Percentiles rank a stretch among this genome's conserved stretches.
phyloP scores from a whole-genome alignment of 2,888 invertebrate species.

The Panzeria rudis region DNA sequence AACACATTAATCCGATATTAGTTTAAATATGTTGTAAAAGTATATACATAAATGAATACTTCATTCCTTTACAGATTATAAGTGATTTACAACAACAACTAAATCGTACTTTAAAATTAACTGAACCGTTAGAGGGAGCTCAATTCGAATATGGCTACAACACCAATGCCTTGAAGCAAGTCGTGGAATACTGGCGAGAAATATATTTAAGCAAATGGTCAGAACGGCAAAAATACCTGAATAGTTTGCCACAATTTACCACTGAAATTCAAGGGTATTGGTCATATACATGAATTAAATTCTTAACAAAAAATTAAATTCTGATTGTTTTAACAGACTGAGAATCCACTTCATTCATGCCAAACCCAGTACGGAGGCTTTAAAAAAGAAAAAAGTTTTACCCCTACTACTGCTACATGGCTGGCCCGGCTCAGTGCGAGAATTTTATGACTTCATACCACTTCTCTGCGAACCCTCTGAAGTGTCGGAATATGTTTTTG shows the following conservation, averaged over 20 bases:
- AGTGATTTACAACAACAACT: constrained; percentile 86
- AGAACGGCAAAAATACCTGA: constrained; percentile 87
- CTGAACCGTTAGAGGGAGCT: constrained; percentile 87
- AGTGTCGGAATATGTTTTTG: constrained; percentile 86
- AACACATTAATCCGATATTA: too few relatives aligned
- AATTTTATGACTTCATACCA: constrained; percentile 91
- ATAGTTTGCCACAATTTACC: constrained; percentile 89
- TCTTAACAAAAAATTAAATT: not conserved
- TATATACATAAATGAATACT: not conserved
- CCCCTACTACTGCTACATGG: constrained; percentile 91
- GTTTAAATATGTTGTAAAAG: too few relatives aligned
- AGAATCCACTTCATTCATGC: constrained; percentile 90
- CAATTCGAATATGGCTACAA: constrained; percentile 94
- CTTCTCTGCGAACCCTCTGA: constrained; percentile 85
- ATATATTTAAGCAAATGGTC: constrained; percentile 88
- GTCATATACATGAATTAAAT: not conserved
- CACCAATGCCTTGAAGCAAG: constrained; percentile 86
- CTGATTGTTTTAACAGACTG: constrained; percentile 74
- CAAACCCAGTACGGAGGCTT: constrained; percentile 83
- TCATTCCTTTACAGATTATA: constrained; percentile 82
- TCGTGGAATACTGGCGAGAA: constrained; percentile 91
- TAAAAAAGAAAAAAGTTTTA: constrained; percentile 83
- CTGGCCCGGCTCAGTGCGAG: constrained; percentile 94
- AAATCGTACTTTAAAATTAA: constrained; percentile 84
- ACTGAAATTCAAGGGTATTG: constrained; percentile 88